A percentile compares a stretch with the other conserved stretches of the same genome.
Evolutionary conservation across 2,888 invertebrate genomes (phyloP).

Genomic region (Scaptomyza polygonia): DNA sequence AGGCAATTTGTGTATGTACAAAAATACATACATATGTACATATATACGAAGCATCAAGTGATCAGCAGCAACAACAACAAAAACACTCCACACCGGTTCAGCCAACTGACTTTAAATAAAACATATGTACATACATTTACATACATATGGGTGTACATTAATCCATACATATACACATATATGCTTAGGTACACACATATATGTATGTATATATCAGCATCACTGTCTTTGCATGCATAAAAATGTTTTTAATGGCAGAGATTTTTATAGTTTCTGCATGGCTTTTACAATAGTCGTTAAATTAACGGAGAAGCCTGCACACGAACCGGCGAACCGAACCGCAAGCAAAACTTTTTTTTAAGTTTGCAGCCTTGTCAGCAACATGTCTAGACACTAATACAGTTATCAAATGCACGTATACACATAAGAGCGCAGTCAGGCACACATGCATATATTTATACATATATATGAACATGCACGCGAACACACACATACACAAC

Average conservation of each 20-base stretch:
- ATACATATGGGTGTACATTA: background rate
- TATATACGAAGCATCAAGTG: slow-evolving; percentile 47
- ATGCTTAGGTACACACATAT: background rate
- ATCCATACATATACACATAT: background rate
- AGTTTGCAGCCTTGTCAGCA: slow-evolving; percentile 61
- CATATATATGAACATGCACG: slow-evolving; percentile 20
- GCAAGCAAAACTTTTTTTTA: slow-evolving; percentile 32
- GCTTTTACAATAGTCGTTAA: slow-evolving; percentile 19
- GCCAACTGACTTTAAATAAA: slow-evolving; percentile 2
- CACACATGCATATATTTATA: slow-evolving; percentile 1
- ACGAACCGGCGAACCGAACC: slow-evolving; percentile 54
- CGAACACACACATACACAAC: slow-evolving; percentile 22
- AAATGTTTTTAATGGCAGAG: slow-evolving; percentile 11
- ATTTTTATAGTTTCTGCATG: slow-evolving; percentile 14
- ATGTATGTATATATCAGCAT: background rate
- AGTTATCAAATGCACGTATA: slow-evolving; percentile 44
- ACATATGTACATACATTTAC: background rate
- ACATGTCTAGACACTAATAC: slow-evolving; percentile 75
- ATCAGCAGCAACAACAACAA: slow-evolving; percentile 49
- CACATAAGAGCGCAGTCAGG: slow-evolving; percentile 9
- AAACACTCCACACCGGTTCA: slow-evolving; percentile 32
- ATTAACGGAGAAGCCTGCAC: slow-evolving; percentile 27
- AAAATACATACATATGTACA: slow-evolving; percentile 5
- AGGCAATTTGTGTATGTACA: slow-evolving; percentile 37
- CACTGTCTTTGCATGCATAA: background rate